Evolutionary conservation across 2,888 invertebrate species (phyloP).

Genomic region (Hybos culiciformis): DNA sequence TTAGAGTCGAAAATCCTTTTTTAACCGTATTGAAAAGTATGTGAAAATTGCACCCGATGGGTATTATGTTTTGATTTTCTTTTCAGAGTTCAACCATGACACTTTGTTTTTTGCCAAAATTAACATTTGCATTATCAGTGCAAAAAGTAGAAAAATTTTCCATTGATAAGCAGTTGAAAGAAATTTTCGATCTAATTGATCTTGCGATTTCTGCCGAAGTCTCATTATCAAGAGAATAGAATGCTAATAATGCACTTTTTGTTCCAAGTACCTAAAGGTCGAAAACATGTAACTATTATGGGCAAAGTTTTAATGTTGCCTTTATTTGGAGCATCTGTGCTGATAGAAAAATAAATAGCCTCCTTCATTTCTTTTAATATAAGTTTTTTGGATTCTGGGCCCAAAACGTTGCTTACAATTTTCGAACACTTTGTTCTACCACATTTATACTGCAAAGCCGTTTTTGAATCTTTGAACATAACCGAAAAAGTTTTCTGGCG

Average conservation of each 20-base stretch:
- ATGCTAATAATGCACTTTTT: not conserved
- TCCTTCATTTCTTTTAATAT: not conserved
- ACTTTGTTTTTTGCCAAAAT: conserved; percentile 7
- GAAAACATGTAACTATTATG: conserved; percentile 3
- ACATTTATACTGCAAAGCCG: not conserved
- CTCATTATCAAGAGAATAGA: conserved; percentile 1
- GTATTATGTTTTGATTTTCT: conserved; percentile 2
- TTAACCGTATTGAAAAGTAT: not conserved
- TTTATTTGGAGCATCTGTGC: conserved; percentile 1
- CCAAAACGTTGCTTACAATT: conserved; percentile 2
- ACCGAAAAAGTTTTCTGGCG: not conserved
- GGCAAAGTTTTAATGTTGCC: conserved; percentile 5
- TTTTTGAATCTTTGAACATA: conserved; percentile 1
- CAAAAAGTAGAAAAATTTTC: conserved; percentile 2
- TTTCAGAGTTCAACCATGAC: conserved; percentile 4
- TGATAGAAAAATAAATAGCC: not conserved
- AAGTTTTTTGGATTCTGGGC: not conserved
- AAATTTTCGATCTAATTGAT: not conserved
- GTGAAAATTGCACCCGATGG: conserved; percentile 1
- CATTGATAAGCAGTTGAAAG: not conserved
- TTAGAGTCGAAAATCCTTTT: not conserved
- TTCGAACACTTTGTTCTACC: not conserved
- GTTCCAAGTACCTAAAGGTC: conserved; percentile 1
- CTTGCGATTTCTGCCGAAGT: not conserved
- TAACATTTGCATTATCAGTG: conserved; percentile 4